These are phyloP conservation scores for Rhinella marina DNA, from an alignment of 2,797 vertebrate species.

Conservation along the genomic window DNA sequence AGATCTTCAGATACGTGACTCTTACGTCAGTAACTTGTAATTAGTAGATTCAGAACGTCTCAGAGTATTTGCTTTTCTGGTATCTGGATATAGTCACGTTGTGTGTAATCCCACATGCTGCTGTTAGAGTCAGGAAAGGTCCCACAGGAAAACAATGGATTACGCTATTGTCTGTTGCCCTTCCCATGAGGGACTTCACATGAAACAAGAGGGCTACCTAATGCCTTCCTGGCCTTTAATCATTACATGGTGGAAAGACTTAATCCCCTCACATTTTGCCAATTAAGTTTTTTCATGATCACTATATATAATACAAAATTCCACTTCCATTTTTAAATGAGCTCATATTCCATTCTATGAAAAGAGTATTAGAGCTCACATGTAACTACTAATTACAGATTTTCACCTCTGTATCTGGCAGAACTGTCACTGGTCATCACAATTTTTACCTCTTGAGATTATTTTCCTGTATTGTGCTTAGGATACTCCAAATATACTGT, in stretches of 20 bases:
- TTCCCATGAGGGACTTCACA: slow-evolving; percentile 25
- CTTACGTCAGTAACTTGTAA: slow-evolving; percentile 35
- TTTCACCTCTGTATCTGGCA: no score
- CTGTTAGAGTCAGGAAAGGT: background rate
- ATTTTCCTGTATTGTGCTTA: no score
- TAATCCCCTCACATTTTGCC: background rate
- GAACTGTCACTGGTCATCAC: no score
- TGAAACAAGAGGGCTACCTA: background rate
- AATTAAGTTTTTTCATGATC: background rate
- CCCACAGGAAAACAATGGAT: background rate
- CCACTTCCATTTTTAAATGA: no score
- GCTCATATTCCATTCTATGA: no score
- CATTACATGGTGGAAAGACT: background rate
- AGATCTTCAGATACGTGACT: slow-evolving; percentile 32
- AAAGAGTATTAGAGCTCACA: no score
- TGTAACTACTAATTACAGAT: no score
- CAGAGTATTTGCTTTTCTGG: slow-evolving; percentile 28
- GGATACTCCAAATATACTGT: no score
- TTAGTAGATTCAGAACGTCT: background rate
- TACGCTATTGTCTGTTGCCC: background rate
- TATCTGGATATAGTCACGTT: slow-evolving; percentile 44
- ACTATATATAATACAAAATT: no score
- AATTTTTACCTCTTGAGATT: no score
- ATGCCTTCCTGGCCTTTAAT: background rate
- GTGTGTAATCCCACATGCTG: background rate